These are phyloP conservation scores for Erpobdella octoculata DNA, from an alignment of 2,888 invertebrate species.

Conservation along the genomic window DNA sequence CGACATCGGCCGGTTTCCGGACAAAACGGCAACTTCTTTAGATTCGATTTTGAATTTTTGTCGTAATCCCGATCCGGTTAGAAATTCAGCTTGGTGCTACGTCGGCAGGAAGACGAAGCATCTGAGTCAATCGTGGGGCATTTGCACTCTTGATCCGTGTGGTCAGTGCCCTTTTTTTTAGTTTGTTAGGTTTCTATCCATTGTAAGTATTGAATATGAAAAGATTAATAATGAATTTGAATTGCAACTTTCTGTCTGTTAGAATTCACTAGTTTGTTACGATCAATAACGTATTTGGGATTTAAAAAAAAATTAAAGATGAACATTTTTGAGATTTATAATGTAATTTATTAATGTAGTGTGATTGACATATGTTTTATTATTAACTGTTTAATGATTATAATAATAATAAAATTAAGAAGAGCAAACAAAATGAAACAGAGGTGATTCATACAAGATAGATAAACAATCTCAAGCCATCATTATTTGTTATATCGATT, in stretches of 20 bases:
- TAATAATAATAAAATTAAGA: too few species aligned
- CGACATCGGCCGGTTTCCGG: slow-evolving; percentile 33
- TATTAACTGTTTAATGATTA: too few species aligned
- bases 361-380: too few species aligned
- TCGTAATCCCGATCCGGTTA: slow-evolving; percentile 35
- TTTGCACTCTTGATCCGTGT: slow-evolving; percentile 33
- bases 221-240: not conserved
- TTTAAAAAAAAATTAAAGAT: not conserved
- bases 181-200: not conserved
- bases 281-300: not conserved
- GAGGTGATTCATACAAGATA: too few species aligned
- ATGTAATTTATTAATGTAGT: too few species aligned
- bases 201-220: too few species aligned
- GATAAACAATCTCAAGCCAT: too few species aligned
- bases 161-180: slow-evolving; percentile 30
- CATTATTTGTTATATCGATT: too few species aligned
- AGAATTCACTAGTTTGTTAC: not conserved
- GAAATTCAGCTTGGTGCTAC: slow-evolving; percentile 36
- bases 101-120: not conserved
- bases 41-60: slow-evolving; percentile 34
- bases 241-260: not conserved
- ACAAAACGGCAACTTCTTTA: slow-evolving; percentile 19
- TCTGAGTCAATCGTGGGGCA: too few species aligned
- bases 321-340: not conserved
- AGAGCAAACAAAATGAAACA: too few species aligned